Evolutionary conservation across 2,797 vertebrate species (phyloP).

Genomic region (Melanotaenia parkinsoni): DNA sequence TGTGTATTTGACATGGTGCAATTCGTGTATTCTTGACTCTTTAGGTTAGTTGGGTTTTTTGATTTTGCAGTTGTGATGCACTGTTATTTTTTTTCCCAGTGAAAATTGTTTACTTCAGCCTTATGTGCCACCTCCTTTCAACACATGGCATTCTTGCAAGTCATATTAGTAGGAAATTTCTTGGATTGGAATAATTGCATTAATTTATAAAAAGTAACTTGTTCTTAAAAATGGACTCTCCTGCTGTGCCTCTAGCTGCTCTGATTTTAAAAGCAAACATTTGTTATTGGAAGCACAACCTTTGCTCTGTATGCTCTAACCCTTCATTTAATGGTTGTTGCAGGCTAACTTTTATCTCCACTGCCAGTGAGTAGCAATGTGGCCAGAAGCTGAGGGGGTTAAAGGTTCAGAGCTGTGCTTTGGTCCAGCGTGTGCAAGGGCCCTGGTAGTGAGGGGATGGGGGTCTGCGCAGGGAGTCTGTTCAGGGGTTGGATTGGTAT

Average conservation of each 20-base stretch:
- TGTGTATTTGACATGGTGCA: not conserved
- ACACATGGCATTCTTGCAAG: not conserved
- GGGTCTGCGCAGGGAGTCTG: constrained; percentile 56
- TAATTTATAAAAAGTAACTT: not conserved
- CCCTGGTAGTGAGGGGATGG: constrained; percentile 51
- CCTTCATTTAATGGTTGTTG: constrained; percentile 40
- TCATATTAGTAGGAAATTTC: not conserved
- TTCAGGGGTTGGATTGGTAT: constrained; percentile 70
- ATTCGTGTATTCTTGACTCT: not conserved
- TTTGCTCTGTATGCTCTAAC: constrained; percentile 28
- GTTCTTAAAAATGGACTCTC: not conserved
- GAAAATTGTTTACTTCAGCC: not conserved
- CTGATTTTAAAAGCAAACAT: constrained; percentile 41
- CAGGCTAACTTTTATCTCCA: constrained; percentile 27
- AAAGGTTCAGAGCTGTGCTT: constrained; percentile 74
- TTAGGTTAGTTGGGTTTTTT: not conserved
- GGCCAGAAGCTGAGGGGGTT: constrained; percentile 66
- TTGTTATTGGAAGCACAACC: constrained; percentile 48
- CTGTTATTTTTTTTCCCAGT: not conserved
- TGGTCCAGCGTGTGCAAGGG: constrained; percentile 70
- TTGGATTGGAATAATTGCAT: not conserved
- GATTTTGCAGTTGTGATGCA: not conserved
- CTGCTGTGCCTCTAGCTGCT: constrained; percentile 16
- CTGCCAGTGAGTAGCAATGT: constrained; percentile 16
- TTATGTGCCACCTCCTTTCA: not conserved